Percentiles rank a stretch among this genome's conserved stretches.
phyloP scores from a whole-genome alignment of 2,888 invertebrate genomes.

The Cheilosia grossa region DNA sequence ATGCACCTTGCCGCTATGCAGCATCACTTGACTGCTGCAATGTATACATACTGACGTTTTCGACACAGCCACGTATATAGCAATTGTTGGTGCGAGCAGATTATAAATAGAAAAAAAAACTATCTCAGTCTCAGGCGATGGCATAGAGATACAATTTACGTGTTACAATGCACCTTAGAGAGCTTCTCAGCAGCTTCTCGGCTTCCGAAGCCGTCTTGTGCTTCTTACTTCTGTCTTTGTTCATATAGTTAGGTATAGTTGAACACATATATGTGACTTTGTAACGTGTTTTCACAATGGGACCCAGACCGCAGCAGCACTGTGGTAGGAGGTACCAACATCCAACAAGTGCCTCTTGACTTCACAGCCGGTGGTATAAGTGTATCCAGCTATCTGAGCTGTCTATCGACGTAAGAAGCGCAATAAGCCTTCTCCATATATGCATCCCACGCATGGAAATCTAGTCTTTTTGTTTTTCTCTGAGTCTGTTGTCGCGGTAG shows the following conservation, averaged over 20 bases:
- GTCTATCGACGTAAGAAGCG: slow-evolving; percentile 36
- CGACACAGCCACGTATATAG: slow-evolving; percentile 46
- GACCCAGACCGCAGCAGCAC: slow-evolving; percentile 29
- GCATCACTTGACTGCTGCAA: slow-evolving; percentile 27
- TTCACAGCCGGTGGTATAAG: slow-evolving; percentile 34
- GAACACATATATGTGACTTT: slow-evolving; percentile 9
- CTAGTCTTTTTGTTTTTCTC: slow-evolving; percentile 13
- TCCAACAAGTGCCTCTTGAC: slow-evolving; percentile 56
- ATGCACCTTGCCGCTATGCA: slow-evolving; percentile 44
- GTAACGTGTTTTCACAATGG: slow-evolving; percentile 46
- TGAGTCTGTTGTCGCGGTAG: slow-evolving; percentile 7
- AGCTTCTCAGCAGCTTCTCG: slow-evolving; percentile 41
- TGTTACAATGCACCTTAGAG: slow-evolving; percentile 68
- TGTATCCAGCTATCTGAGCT: slow-evolving; percentile 38
- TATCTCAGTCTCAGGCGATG: slow-evolving; percentile 29
- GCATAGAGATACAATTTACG: slow-evolving; percentile 66
- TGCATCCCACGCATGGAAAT: slow-evolving; percentile 64
- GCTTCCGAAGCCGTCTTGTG: slow-evolving; percentile 41
- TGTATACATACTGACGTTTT: slow-evolving; percentile 25
- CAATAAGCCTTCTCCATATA: slow-evolving; percentile 54
- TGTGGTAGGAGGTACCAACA: slow-evolving; percentile 24
- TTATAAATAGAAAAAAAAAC: background rate
- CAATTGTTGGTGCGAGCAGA: slow-evolving; percentile 33
- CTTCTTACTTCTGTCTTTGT: slow-evolving; percentile 35
- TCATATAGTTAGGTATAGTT: no score